Base-by-base conservation (phyloP, 2,888 invertebrate genomes). In the Lottia scabra region DNA sequence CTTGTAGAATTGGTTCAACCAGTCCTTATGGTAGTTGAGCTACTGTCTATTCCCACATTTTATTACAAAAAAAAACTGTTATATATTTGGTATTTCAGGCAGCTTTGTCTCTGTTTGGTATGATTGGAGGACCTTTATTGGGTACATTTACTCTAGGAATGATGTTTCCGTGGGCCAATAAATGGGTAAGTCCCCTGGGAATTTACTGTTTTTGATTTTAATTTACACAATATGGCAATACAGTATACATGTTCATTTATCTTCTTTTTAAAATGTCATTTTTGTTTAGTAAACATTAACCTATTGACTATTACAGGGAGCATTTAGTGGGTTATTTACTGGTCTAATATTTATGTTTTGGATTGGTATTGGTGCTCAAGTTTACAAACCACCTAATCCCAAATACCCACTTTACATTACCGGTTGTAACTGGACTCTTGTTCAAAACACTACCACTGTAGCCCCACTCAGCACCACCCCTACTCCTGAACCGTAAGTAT, bases 161-260 rank as follows among this genome's bases (percentile, higher is more conserved):
- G 82, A 74, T 90, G 15, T 87, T 88, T 72, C 90, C 95, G 64
- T 95, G 88, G 84, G 86, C 87, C 23, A 89, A 89, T 72, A 78
- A 77, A 71, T 84, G 84, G 83, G 89, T 88, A 80, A 56, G 56
- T 56, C 8, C n/a, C 10, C 10, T 8, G 10, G 38, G 0, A 0
- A n/a, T 43, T 63, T n/a, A 38, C 4, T 19, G 13, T 8, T 30
- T n/a, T n/a, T n/a, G n/a, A n/a, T n/a, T n/a, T n/a, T n/a, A n/a
- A n/a, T n/a, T n/a, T n/a, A n/a, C n/a, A n/a, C n/a, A n/a, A n/a
- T n/a, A n/a, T n/a, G n/a, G n/a, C n/a, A n/a, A n/a, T n/a, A n/a
- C n/a, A 45, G 38, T 19, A 19, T 10, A 12, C 1, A 16, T 23
- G 6, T 63, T n/a, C 19, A 15, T 27, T n/a, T 69, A 48, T 43